A percentile compares a stretch with the other conserved stretches of the same genome.
Evolutionary conservation across 1,140 invertebrate species (phyloP).

Genomic region (Zaprionus camerounensis): DNA sequence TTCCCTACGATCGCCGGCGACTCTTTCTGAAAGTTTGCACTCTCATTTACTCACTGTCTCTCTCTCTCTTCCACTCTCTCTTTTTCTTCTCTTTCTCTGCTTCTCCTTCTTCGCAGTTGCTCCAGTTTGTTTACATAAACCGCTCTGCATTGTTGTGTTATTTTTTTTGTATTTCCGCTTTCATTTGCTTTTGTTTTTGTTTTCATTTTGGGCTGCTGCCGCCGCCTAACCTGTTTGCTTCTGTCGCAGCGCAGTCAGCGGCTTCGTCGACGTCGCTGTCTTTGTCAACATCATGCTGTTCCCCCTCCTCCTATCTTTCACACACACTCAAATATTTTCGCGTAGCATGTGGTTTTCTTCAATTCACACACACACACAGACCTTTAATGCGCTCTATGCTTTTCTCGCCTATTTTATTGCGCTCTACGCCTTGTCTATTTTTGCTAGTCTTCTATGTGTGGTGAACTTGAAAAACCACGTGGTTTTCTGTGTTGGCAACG

Average conservation of each 20-base stretch:
- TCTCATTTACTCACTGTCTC: constrained; percentile 1
- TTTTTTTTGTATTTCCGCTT: constrained; percentile 74
- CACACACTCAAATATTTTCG: constrained; percentile 59
- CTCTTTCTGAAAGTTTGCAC: constrained; percentile 3
- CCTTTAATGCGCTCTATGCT: constrained; percentile 49
- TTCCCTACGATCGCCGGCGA: constrained; percentile 25
- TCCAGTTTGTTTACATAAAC: constrained; percentile 71
- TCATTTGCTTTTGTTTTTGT: constrained; percentile 59
- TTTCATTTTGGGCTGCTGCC: constrained; percentile 31
- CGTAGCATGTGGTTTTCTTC: constrained; percentile 78
- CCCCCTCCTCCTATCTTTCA: constrained; percentile 30
- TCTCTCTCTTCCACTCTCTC: constrained; percentile 8
- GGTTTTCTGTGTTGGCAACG: constrained; percentile 52
- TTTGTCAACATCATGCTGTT: constrained; percentile 21
- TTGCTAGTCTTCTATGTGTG: constrained; percentile 53
- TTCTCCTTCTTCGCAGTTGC: constrained; percentile 19
- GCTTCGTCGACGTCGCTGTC: not conserved
- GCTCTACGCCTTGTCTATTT: constrained; percentile 60
- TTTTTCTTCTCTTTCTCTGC: constrained; percentile 9
- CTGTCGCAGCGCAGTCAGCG: constrained; percentile 19
- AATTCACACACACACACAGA: constrained; percentile 48
- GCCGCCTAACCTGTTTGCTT: constrained; percentile 41
- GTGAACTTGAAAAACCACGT: constrained; percentile 78
- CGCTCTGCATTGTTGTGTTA: constrained; percentile 40
- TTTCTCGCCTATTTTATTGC: constrained; percentile 65